phyloP scores from a whole-genome alignment of 1,140 invertebrate genomes.

The Platyura marginata region DNA sequence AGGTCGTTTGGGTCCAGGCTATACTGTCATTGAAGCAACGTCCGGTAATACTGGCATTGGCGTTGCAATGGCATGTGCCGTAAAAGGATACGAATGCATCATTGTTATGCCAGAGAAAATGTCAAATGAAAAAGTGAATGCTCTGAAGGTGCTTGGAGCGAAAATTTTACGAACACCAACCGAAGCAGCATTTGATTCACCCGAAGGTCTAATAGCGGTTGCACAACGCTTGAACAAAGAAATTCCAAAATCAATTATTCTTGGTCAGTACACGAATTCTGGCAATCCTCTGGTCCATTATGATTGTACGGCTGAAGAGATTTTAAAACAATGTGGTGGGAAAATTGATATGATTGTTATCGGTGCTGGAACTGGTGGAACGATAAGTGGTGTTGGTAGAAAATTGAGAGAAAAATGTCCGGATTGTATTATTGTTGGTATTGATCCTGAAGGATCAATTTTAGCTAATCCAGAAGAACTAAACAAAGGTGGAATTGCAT shows the following conservation, averaged over 20 bases:
- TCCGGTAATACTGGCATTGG: conserved; percentile 95
- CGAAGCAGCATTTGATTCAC: conserved; percentile 70
- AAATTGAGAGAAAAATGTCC: conserved; percentile 63
- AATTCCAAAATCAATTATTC: conserved; percentile 82
- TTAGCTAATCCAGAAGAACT: conserved; percentile 53
- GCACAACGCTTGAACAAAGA: conserved; percentile 65
- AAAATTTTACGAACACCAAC: conserved; percentile 92
- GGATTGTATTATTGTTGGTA: conserved; percentile 50
- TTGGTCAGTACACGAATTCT: conserved; percentile 56
- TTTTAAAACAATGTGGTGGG: conserved; percentile 58
- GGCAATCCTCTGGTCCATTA: conserved; percentile 87
- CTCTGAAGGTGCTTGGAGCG: conserved; percentile 75
- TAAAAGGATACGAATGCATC: conserved; percentile 88
- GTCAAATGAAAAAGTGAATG: conserved; percentile 91
- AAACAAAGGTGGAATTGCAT: conserved; percentile 41
- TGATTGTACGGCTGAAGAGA: conserved; percentile 77
- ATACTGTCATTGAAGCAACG: conserved; percentile 89
- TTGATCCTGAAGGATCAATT: conserved; percentile 81
- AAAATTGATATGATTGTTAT: conserved; percentile 67
- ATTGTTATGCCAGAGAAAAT: conserved; percentile 99
- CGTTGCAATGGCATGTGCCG: conserved; percentile 81
- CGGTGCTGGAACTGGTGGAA: conserved; percentile 83
- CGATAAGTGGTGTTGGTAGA: conserved; percentile 66
- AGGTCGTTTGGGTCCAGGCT: conserved; percentile 74
- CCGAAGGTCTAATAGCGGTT: conserved; percentile 81